A percentile compares a stretch with the other conserved stretches of the same genome.
Evolutionary conservation across 1,140 invertebrate genomes (phyloP).

Genomic region (Pseudoatta argentina): DNA sequence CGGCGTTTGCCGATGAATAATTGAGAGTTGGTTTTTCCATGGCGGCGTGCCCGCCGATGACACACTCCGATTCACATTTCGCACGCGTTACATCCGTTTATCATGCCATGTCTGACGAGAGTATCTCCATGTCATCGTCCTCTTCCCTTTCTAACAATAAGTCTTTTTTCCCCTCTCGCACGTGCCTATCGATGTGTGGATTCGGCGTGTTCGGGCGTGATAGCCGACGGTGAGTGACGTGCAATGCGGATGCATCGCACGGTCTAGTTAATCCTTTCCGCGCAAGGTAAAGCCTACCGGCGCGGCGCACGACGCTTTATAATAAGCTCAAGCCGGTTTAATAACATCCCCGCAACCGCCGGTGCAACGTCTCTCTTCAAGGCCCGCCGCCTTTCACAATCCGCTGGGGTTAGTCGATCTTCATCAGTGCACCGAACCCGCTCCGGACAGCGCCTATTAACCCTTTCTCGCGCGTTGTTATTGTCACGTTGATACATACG

Average conservation of each 20-base stretch:
- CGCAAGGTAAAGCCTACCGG: conserved; percentile 43
- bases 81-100: conserved; percentile 51
- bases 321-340: conserved; percentile 54
- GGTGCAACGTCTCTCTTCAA: conserved; percentile 61
- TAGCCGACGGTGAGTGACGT: conserved; percentile 50
- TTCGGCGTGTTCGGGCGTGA: conserved; percentile 44
- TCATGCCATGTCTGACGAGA: conserved; percentile 1
- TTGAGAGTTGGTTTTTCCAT: conserved; percentile 25
- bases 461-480: background rate
- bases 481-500: conserved; percentile 4
- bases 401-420: conserved; percentile 54
- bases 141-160: background rate
- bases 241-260: conserved; percentile 63
- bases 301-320: conserved; percentile 40
- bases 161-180: background rate
- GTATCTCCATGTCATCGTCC: conserved; percentile 42
- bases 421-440: conserved; percentile 50
- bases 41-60: background rate
- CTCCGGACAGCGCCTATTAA: conserved; percentile 24
- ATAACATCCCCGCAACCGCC: conserved; percentile 45
- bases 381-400: conserved; percentile 36
- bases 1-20: conserved; percentile 56
- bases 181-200: conserved; percentile 43
- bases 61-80: conserved; percentile 51
- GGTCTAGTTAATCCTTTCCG: conserved; percentile 71